Evolutionary conservation across 2,888 invertebrate species (phyloP).

Genomic region (Drosophila nr. perissopoda): DNA sequence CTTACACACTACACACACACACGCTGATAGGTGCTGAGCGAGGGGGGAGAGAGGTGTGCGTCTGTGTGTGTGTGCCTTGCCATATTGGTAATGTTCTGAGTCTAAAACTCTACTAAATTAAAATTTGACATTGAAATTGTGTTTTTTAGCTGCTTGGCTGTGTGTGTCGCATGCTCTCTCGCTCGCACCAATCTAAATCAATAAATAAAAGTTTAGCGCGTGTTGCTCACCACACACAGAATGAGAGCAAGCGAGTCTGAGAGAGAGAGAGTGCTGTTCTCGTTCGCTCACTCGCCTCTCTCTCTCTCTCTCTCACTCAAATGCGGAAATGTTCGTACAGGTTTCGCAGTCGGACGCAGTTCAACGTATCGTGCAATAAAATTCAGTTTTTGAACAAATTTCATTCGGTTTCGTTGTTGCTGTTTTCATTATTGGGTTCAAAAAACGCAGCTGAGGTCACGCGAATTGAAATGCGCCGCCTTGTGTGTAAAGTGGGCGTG

Average conservation of each 20-base stretch:
- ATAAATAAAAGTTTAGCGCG: constrained; percentile 73
- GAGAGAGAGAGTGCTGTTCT: constrained; percentile 22
- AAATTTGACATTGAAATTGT: constrained; percentile 81
- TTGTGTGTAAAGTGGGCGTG: constrained; percentile 71
- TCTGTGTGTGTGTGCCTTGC: constrained; percentile 25
- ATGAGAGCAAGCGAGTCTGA: constrained; percentile 8
- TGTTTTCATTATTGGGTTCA: constrained; percentile 63
- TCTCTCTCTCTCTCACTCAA: constrained; percentile 26
- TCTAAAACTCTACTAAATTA: constrained; percentile 71
- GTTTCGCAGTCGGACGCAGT: constrained; percentile 66
- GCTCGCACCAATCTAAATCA: constrained; percentile 59
- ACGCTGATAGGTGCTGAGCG: constrained; percentile 3
- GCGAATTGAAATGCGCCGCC: constrained; percentile 42
- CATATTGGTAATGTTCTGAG: constrained; percentile 80
- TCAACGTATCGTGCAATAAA: constrained; percentile 74
- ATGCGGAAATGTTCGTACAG: constrained; percentile 79
- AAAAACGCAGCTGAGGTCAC: constrained; percentile 78
- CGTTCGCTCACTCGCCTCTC: constrained; percentile 13
- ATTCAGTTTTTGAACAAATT: constrained; percentile 47
- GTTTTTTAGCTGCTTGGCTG: constrained; percentile 12
- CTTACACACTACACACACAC: constrained; percentile 4
- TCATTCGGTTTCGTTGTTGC: constrained; percentile 18
- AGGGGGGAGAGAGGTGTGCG: constrained; percentile 4
- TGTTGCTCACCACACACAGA: constrained; percentile 39
- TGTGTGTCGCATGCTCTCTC: constrained; percentile 26